These are phyloP conservation scores for Calephelis nemesis DNA, from an alignment of 1,140 invertebrate species.

Conservation along the genomic window DNA sequence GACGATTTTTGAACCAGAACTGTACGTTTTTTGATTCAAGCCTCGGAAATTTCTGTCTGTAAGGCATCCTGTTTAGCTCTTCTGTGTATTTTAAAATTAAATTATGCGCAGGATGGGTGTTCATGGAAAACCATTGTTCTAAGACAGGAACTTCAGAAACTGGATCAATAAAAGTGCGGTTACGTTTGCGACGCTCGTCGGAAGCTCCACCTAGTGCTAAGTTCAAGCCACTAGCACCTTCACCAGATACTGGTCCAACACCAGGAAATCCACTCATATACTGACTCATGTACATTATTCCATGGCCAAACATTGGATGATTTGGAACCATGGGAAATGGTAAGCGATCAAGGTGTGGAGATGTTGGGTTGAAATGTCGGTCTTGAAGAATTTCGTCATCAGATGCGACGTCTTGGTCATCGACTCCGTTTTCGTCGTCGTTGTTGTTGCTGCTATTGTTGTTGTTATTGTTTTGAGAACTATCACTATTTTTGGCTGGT, in stretches of 20 bases:
- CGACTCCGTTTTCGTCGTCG: constrained; percentile 73
- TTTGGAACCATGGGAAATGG: constrained; percentile 89
- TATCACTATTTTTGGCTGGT: constrained; percentile 76
- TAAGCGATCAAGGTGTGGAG: constrained; percentile 75
- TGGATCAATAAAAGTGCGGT: constrained; percentile 99
- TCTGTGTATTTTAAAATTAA: constrained; percentile 98
- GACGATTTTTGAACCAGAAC: constrained; percentile 97
- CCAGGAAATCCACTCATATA: constrained; percentile 85
- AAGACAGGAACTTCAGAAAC: constrained; percentile 97
- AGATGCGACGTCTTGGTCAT: constrained; percentile 65
- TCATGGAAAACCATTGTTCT: constrained; percentile 98
- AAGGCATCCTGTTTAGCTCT: constrained; percentile 95
- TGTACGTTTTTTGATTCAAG: constrained; percentile 99
- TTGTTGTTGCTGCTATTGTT: constrained; percentile 78
- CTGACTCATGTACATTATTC: constrained; percentile 95
- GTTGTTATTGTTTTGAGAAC: constrained; percentile 67
- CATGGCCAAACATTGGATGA: constrained; percentile 89
- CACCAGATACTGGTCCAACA: constrained; percentile 67
- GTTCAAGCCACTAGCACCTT: constrained; percentile 79
- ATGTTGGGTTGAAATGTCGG: constrained; percentile 63
- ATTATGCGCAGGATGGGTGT: constrained; percentile 98
- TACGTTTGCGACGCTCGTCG: constrained; percentile 94
- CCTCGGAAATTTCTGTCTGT: constrained; percentile 96
- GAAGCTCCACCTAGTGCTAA: constrained; percentile 82
- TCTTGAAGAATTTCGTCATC: constrained; percentile 70